phyloP scores from a whole-genome alignment of 2,113 vertebrate species.

The Micronisus gabar region DNA sequence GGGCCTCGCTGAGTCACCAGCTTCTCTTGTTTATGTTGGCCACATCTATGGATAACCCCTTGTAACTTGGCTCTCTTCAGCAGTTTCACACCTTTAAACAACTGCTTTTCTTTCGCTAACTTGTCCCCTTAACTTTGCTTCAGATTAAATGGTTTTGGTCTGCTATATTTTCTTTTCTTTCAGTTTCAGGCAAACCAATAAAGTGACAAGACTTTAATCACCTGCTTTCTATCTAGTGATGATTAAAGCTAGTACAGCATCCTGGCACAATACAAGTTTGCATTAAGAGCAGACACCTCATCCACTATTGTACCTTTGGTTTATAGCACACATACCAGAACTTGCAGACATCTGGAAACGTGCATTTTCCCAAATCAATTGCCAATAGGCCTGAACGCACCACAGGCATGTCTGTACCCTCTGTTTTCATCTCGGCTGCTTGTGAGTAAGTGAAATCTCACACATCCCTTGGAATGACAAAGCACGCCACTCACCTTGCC shows the following conservation, averaged over 20 bases:
- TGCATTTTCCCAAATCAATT: neutral
- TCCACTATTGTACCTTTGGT: neutral
- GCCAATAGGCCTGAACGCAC: neutral
- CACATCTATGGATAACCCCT: neutral
- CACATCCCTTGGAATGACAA: neutral
- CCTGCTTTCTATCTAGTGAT: neutral
- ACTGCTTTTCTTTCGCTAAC: neutral
- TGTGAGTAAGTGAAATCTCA: neutral
- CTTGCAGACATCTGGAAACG: neutral
- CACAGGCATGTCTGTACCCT: neutral
- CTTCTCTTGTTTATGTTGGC: slow-evolving; percentile 20
- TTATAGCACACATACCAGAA: slow-evolving; percentile 12
- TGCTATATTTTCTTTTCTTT: neutral
- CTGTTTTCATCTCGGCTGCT: neutral
- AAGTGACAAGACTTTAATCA: neutral
- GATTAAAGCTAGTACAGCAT: slow-evolving; percentile 8
- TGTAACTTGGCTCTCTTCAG: neutral
- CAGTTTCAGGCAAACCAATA: neutral
- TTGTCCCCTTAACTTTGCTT: neutral
- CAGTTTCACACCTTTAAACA: slow-evolving; percentile 29
- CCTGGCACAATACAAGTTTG: neutral
- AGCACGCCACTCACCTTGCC: neutral
- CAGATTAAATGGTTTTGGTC: neutral
- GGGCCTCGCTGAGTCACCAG: neutral
- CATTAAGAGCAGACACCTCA: neutral